A percentile compares a stretch with the other conserved stretches of the same genome.
phyloP scores from a whole-genome alignment of 2,888 invertebrate species.

The Caenorhabditis sp. region DNA sequence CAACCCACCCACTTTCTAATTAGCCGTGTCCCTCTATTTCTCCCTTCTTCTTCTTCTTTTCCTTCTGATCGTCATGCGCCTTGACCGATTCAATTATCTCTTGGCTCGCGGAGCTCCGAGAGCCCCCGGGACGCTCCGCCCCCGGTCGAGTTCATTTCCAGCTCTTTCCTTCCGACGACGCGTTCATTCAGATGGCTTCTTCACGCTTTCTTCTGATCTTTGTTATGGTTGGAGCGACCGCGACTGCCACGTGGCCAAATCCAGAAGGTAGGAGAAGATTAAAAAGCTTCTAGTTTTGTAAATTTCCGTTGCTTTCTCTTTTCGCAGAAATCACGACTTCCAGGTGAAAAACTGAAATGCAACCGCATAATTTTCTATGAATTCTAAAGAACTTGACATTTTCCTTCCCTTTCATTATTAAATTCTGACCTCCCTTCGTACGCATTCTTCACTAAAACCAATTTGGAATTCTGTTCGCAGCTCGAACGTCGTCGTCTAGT shows the following conservation, averaged over 20 bases:
- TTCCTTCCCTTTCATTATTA: too few species aligned
- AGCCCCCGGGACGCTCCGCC: conserved; percentile 11
- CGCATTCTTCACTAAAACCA: too few species aligned
- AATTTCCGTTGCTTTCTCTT: too few species aligned
- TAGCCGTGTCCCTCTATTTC: conserved; percentile 8
- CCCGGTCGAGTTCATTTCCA: conserved; percentile 6
- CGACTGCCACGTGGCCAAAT: conserved; percentile 18
- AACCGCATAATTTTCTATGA: too few species aligned
- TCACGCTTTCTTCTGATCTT: neutral
- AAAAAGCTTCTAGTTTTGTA: too few species aligned
- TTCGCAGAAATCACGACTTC: too few species aligned
- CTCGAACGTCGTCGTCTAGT: too few species aligned
- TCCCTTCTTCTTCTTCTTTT: neutral
- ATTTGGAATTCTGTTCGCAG: too few species aligned
- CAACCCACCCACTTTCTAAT: conserved; percentile 20
- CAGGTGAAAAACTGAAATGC: too few species aligned
- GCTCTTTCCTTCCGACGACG: too few species aligned
- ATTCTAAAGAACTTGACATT: too few species aligned
- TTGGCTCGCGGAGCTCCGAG: neutral
- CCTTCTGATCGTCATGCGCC: conserved; percentile 27
- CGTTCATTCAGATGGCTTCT: neutral
- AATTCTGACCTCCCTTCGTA: too few species aligned
- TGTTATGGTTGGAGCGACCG: neutral
- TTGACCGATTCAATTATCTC: conserved; percentile 38
- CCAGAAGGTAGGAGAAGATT: conserved; percentile 16